Base-by-base conservation (phyloP, 2,888 invertebrate species). In the Agonopterix heracliana region DNA sequence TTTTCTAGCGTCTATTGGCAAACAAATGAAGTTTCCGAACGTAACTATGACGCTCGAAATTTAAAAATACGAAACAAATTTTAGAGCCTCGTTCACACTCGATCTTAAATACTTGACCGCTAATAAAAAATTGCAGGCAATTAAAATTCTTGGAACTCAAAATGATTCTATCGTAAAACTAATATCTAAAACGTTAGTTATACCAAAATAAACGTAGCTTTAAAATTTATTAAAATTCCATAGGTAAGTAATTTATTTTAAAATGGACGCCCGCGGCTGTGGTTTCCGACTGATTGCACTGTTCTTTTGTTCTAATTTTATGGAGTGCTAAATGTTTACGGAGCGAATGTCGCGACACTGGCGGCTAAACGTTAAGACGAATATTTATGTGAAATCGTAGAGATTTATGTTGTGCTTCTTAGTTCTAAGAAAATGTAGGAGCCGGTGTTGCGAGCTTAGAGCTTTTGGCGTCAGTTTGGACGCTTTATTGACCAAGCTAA, bases 341-440 rank as follows among this genome's bases (percentile, higher is more conserved):
- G 52, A 41, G 56, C 56, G 57, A 26, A 55, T 56, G 56, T 55
- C 59, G 53, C 56, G 60, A 53, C 60, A 52, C 53, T 57, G 57
- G 61, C 59, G 61, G 63, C 26, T 26, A 26, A 26, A 60, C 67
- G 41, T 13, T 41, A 41, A 81, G 71, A 81, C 74, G 73, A 71
- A 71, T 78, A 81, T 83, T 82, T 83, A 84, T 82, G 76, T 66
- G 68, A 66, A 78, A 74, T 75, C 69, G 52, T 57, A 54, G 57
- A 69, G 81, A 84, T 84, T 82, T 82, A 84, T 76, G 63, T 49
- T 56, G 57, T 57, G 54, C 52, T 54, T 60, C 64, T 71, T 71
- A 67, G 26, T 26, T 26, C 26, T 26, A 26, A 26, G 26, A 26
- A 26, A 26, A 26, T 26, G 26, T 26, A 26, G 26, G 26, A 26